Evolutionary conservation across 2,888 invertebrate genomes (phyloP), one percentile per base, ranked within the genome.

Genomic region (Neocrepidodera transversa): DNA sequence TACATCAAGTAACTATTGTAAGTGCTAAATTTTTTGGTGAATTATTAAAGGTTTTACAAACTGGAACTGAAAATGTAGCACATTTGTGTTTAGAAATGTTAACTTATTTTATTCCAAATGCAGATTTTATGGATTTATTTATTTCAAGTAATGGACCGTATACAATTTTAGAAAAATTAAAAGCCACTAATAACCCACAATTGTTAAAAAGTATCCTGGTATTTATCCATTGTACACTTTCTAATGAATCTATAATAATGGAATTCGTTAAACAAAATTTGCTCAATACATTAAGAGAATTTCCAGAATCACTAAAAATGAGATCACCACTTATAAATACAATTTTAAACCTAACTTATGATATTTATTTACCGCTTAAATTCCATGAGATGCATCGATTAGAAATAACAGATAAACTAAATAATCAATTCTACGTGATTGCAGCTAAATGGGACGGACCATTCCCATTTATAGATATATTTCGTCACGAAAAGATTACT

Each of bases 391-490:
- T 65, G 5, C 64, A 69, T 2, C 63, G 61, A 20, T 40, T 77
- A 18, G 73, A 75, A 38, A 64, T 76, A 1, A 70, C 70, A 0
- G 76, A 76, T 53, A 71, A 67, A 57, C 47, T 77, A 3, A 68
- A 62, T 4, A 71, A 70, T 20, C 66, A 68, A 17, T 77, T 77
- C 58, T 76, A 76, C 55, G 26, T 77, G 16, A 70, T 76, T 1
- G 68, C 64, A 11, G 74, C 71, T 4, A 42, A 45, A 13, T 73
- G 74, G 74, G 65, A 54, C 8, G 64, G 55, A 11, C 54, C 67
- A 1, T 77, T 79, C 64, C 76, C 77, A 0, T 76, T 78, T 52
- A 62, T 78, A 47, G 77, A 77, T 58, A 67, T 76, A 2, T 53
- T 78, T 14, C 71, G 71, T 56, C 58, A 63, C 1, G 59, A 68